These are phyloP conservation scores for Calameuta idolon DNA, from an alignment of 2,888 invertebrate genomes.

Conservation along the genomic window DNA sequence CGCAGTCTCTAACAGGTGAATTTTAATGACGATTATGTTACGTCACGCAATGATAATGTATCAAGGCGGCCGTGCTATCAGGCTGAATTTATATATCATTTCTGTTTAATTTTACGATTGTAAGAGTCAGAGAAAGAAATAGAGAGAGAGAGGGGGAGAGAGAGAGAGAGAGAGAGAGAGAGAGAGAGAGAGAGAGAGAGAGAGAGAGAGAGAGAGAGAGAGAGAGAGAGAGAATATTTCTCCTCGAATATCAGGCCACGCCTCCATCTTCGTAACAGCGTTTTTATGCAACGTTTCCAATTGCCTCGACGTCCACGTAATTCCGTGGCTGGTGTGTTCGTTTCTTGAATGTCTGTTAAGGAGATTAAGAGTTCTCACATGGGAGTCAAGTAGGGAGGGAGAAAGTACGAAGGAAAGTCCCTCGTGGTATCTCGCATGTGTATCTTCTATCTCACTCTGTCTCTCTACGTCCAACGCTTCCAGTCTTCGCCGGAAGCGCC, in stretches of 20 bases:
- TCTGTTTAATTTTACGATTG: background rate
- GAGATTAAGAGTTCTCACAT: background rate
- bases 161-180: too few species aligned
- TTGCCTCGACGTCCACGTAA: background rate
- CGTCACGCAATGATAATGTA: background rate
- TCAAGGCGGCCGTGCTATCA: background rate
- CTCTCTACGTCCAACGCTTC: background rate
- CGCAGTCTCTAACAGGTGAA: background rate
- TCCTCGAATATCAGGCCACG: background rate
- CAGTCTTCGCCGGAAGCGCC: slow-evolving; percentile 9
- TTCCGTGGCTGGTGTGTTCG: background rate
- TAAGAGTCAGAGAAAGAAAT: background rate
- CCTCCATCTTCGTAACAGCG: background rate
- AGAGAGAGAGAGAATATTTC: background rate
- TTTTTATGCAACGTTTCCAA: background rate
- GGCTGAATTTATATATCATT: background rate
- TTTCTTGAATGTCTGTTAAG: background rate
- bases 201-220: too few species aligned
- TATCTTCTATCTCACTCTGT: background rate
- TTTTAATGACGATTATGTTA: background rate
- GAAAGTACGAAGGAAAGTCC: background rate
- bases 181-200: too few species aligned
- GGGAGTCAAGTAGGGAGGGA: background rate
- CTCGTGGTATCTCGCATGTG: background rate
- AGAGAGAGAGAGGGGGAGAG: too few species aligned